Conservation (phyloP, 2,113 vertebrate species). For the Prunella himalayana region DNA sequence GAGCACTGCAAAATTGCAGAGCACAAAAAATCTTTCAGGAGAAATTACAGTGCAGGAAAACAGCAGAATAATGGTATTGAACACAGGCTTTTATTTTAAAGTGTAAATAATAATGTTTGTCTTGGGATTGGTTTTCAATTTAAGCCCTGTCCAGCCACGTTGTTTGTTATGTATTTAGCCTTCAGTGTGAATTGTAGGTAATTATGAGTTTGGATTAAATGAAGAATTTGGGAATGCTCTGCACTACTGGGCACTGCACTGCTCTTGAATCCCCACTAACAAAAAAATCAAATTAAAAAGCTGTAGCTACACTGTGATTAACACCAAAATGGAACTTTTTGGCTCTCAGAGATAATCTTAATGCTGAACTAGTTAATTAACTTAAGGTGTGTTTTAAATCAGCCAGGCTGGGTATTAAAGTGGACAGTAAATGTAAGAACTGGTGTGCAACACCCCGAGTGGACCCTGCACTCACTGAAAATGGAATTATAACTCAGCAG, state of each 20-base stretch:
- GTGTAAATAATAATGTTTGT: slow-evolving; percentile 27
- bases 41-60: slow-evolving; percentile 2
- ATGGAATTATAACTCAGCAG: neutral
- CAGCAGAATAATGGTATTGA: neutral
- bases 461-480: neutral
- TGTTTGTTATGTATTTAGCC: neutral
- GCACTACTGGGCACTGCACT: neutral
- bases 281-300: neutral
- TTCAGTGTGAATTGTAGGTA: neutral
- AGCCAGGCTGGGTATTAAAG: neutral
- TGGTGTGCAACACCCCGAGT: neutral
- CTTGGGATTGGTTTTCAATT: slow-evolving; percentile 13
- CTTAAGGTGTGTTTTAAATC: neutral
- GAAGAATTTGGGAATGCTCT: neutral
- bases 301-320: neutral
- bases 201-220: neutral
- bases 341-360: neutral
- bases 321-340: neutral
- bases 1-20: neutral
- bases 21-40: neutral
- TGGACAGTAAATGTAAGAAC: neutral
- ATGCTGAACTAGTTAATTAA: neutral
- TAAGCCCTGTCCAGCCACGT: neutral
- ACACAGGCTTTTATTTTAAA: slow-evolving; percentile 2
- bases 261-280: neutral